Evolutionary conservation across 92 coral and sea anemone genomes (phyloP).

Genomic region (Parazoanthus darwini): DNA sequence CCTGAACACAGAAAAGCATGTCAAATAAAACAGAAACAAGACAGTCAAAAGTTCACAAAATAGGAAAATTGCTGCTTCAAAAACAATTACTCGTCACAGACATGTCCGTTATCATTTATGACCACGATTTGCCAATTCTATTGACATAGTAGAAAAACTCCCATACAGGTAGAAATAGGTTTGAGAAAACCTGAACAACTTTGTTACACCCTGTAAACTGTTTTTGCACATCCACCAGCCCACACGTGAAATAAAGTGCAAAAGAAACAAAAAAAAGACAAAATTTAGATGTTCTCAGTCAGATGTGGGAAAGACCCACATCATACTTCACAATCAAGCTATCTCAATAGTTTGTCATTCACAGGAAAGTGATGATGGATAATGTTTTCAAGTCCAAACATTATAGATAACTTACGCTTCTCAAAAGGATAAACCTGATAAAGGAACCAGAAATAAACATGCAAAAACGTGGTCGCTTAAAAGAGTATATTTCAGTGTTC

Average conservation of each 20-base stretch:
- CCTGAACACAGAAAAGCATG: neutral
- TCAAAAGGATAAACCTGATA: neutral
- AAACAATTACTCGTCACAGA: too few relatives aligned
- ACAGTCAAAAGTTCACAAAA: neutral
- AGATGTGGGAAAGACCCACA: neutral
- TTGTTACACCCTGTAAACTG: conserved; percentile 19
- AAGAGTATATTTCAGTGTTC: neutral
- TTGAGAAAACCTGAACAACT: neutral
- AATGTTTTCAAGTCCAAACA: neutral
- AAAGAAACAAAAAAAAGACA: neutral
- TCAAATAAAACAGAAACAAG: too few relatives aligned
- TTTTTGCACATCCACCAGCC: neutral
- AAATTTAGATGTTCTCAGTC: neutral
- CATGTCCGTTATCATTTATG: too few relatives aligned
- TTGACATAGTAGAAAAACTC: neutral
- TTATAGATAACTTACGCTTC: neutral
- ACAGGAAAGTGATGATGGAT: neutral
- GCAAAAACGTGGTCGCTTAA: neutral
- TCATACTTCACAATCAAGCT: neutral
- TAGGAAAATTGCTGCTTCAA: neutral
- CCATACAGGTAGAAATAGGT: neutral
- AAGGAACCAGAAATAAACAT: neutral
- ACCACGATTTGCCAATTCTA: too few relatives aligned
- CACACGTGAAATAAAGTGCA: neutral
- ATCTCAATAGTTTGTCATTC: neutral